Base-by-base conservation (phyloP, 2,797 vertebrate species). In the Clarias platycephalus region DNA sequence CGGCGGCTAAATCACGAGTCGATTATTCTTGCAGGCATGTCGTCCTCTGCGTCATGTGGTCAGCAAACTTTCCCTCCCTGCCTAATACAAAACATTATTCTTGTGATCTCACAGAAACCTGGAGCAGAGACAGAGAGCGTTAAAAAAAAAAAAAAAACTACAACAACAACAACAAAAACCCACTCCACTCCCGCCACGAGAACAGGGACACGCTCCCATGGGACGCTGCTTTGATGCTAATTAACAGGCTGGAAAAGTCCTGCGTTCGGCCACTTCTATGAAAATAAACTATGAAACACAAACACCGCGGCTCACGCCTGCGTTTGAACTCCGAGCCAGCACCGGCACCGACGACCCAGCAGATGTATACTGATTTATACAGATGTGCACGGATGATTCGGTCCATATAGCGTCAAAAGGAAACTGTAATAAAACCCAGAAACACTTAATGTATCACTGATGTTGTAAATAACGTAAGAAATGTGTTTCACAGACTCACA, bases 181-280 rank as follows among this genome's bases (percentile, higher is more conserved):
- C 44, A 13, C 10, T 49, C 44, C 44, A 15, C 76, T 67, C 62
- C 68, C 60, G 49, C 44, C 34, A 70, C 68, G 66, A 49, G 64
- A 86, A 82, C 80, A n/a, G 7, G 18, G 63, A 79, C 77, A 28
- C 26, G 70, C 76, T 84, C 75, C 60, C 70, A 31, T n/a, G 53
- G 53, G 57, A 90, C 68, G n/a, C 77, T 31, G 60, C 87, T 85
- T 84, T 64, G 76, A 82, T 62, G 55, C 68, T 63, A 58, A 88
- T 71, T 58, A 82, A 78, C 72, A 63, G 70, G 70, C 84, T 64
- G 83, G 88, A 86, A 86, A 85, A 75, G 24, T 34, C 58, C 40
- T 60, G 49, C 28, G 37, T 84, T 77, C 67, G 62, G 53, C 63
- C 34, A 68, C 82, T 28, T 67, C 83, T 81, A 62, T 86, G 58